Evolutionary conservation across 2,888 invertebrate species (phyloP).

Genomic region (Cephus pulcher): DNA sequence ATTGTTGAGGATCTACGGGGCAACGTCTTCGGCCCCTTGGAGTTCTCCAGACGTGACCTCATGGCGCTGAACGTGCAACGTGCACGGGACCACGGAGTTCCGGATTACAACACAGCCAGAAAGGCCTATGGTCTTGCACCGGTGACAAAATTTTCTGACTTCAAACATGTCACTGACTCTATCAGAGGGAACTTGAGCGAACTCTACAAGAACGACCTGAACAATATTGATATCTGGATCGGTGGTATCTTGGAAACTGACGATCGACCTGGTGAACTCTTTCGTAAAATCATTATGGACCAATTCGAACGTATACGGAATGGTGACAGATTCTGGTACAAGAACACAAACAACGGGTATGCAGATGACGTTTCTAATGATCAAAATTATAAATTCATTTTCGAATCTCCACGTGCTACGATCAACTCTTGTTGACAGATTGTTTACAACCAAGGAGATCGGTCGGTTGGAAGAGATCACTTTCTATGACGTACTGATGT

Average conservation of each 20-base stretch:
- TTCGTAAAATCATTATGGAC: constrained; percentile 68
- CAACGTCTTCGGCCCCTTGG: constrained; percentile 70
- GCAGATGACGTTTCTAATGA: not conserved
- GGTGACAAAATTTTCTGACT: constrained; percentile 48
- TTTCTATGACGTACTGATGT: constrained; percentile 69
- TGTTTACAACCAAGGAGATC: constrained; percentile 67
- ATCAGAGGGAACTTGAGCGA: constrained; percentile 39
- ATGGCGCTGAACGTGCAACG: constrained; percentile 73
- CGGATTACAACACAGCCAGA: constrained; percentile 73
- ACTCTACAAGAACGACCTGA: constrained; percentile 61
- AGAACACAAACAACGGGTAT: constrained; percentile 67
- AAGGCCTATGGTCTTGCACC: constrained; percentile 65
- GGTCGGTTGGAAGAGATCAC: constrained; percentile 63
- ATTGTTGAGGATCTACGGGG: constrained; percentile 71
- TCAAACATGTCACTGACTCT: constrained; percentile 33
- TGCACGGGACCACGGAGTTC: constrained; percentile 71
- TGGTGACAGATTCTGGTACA: constrained; percentile 73
- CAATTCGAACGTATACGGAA: constrained; percentile 71
- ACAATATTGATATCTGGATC: constrained; percentile 70
- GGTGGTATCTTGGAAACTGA: constrained; percentile 71
- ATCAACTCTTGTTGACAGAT: constrained; percentile 49
- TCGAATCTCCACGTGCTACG: not conserved
- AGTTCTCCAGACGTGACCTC: constrained; percentile 71
- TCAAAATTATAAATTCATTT: not conserved
- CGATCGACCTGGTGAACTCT: constrained; percentile 69